Percentiles rank a stretch among this genome's conserved stretches.
These are phyloP conservation scores for Zapornia atra DNA, from an alignment of 2,113 vertebrate species.

Conservation along the genomic window DNA sequence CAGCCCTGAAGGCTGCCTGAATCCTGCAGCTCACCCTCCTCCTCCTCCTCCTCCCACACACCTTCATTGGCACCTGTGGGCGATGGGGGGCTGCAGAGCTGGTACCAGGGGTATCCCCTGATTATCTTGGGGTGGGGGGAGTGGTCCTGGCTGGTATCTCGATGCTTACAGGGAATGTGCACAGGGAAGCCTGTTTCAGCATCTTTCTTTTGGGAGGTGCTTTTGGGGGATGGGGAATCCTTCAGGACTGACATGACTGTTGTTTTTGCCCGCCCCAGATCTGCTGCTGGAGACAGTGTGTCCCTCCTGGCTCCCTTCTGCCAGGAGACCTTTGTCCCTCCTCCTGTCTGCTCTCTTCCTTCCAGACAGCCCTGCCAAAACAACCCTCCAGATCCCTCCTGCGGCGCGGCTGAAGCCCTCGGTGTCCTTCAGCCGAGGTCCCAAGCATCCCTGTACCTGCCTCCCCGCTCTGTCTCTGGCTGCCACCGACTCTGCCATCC, in stretches of 20 bases:
- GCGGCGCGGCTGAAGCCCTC: rapidly evolving
- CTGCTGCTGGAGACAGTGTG: rapidly evolving
- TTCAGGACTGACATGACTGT: rapidly evolving
- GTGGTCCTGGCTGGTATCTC: not conserved
- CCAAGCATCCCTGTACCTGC: not conserved
- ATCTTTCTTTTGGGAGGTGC: not conserved
- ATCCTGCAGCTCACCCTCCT: not conserved
- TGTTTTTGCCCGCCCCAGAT: not conserved
- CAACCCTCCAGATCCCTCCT: not conserved
- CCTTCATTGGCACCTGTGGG: rapidly evolving
- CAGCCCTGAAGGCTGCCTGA: not conserved
- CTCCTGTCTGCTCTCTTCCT: not conserved
- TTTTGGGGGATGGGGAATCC: not conserved
- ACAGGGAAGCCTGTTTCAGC: not conserved
- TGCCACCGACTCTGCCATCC: not conserved
- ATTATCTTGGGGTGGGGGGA: not conserved
- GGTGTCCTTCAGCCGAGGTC: not conserved
- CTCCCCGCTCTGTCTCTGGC: not conserved
- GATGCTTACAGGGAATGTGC: rapidly evolving
- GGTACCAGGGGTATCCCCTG: not conserved
- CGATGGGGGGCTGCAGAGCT: not conserved
- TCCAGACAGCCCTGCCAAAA: not conserved
- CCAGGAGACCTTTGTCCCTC: not conserved
- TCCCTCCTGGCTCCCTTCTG: not conserved
- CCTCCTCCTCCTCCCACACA: not conserved